A percentile compares a stretch with the other conserved stretches of the same genome.
phyloP scores from a whole-genome alignment of 2,797 vertebrate species.

The Caiman crocodilus region DNA sequence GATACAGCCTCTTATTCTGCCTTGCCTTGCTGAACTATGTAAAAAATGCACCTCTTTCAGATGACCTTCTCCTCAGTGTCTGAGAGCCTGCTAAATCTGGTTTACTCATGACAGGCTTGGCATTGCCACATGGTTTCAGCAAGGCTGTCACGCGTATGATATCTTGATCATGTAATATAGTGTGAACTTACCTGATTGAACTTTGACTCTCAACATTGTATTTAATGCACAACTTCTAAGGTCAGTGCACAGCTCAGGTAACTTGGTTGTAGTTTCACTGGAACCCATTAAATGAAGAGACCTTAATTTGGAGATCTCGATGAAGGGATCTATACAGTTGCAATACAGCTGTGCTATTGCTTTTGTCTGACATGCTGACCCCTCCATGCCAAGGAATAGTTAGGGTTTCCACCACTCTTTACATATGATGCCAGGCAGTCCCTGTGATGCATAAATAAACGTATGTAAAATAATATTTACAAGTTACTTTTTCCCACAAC shows the following conservation, averaged over 20 bases:
- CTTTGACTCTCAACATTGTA: too few species aligned
- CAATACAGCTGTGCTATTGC: fast-evolving
- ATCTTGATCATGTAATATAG: not conserved
- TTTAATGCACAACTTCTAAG: too few species aligned
- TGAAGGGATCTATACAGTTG: not conserved
- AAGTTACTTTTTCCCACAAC: fast-evolving
- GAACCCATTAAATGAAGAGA: fast-evolving
- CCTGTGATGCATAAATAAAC: fast-evolving
- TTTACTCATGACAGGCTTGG: not conserved
- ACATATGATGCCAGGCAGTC: fast-evolving
- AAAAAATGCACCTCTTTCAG: not conserved
- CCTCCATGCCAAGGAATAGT: fast-evolving
- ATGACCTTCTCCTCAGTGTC: not conserved
- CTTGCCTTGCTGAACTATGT: not conserved
- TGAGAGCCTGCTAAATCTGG: not conserved
- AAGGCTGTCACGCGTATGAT: not conserved
- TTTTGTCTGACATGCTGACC: not conserved
- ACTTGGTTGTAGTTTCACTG: fast-evolving
- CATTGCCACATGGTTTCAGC: not conserved
- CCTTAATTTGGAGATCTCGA: not conserved
- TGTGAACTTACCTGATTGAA: not conserved
- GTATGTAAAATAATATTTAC: not conserved
- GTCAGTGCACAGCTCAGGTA: not conserved
- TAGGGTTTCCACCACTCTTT: not conserved
- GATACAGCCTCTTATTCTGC: not conserved